Conservation (phyloP, 1,140 invertebrate genomes). For the Halyomorpha halys region DNA sequence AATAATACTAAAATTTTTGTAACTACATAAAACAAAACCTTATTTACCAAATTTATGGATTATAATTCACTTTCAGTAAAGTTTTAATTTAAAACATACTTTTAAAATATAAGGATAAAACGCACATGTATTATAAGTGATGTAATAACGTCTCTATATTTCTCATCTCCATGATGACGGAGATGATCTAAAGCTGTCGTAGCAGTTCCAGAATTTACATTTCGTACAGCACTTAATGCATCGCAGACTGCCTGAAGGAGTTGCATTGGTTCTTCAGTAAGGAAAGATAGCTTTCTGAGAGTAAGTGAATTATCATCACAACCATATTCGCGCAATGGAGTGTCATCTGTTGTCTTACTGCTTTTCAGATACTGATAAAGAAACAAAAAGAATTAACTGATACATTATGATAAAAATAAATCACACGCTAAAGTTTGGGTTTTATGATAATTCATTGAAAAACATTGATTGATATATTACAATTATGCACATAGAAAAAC, state of each 20-base stretch:
- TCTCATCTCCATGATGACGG: constrained; percentile 19
- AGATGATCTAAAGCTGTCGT: constrained; percentile 12
- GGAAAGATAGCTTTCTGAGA: constrained; percentile 63
- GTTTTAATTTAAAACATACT: too few relatives aligned
- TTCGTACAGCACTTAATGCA: constrained; percentile 37
- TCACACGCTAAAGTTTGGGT: too few relatives aligned
- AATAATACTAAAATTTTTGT: too few relatives aligned
- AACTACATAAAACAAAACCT: too few relatives aligned
- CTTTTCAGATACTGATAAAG: neutral
- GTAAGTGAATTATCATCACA: constrained; percentile 46
- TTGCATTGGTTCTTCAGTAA: constrained; percentile 67
- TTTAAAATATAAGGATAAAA: too few relatives aligned
- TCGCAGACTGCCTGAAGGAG: constrained; percentile 69
- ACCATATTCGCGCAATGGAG: constrained; percentile 37
- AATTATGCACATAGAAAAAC: too few relatives aligned
- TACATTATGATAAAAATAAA: too few relatives aligned
- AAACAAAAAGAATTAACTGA: neutral
- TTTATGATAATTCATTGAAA: too few relatives aligned
- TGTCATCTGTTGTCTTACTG: constrained; percentile 27
- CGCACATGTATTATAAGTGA: constrained; percentile 7
- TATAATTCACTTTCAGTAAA: too few relatives aligned
- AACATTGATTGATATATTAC: too few relatives aligned
- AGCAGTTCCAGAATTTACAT: neutral
- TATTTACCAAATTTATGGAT: neutral
- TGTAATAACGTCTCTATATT: neutral